Percentiles rank a stretch among this genome's conserved stretches.
Evolutionary conservation across 1,140 invertebrate genomes (phyloP).

Genomic region (Riptortus pedestris): DNA sequence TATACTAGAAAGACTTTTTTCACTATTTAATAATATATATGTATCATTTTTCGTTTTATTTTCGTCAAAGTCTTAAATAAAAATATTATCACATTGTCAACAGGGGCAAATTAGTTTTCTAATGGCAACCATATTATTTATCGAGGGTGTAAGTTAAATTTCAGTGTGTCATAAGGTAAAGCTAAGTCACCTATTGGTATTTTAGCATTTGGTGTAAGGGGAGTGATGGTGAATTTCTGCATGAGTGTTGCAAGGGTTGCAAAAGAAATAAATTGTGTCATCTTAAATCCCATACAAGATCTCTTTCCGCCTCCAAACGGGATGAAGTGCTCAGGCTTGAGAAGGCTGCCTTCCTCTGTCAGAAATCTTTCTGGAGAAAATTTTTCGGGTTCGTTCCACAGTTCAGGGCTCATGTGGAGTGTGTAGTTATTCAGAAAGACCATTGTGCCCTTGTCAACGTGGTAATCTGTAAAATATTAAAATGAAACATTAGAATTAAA

Average conservation of each 20-base stretch:
- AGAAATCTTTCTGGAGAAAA: constrained; percentile 67
- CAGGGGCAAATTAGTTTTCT: background rate
- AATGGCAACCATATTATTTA: background rate
- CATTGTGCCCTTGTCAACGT: constrained; percentile 65
- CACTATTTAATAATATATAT: background rate
- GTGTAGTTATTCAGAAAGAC: constrained; percentile 83
- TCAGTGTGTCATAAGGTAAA: constrained; percentile 32
- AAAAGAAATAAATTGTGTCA: constrained; percentile 66
- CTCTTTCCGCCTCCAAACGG: constrained; percentile 79
- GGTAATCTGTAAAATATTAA: constrained; percentile 41
- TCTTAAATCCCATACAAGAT: constrained; percentile 77
- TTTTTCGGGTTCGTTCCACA: constrained; percentile 60
- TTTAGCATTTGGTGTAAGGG: constrained; percentile 26
- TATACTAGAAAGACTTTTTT: background rate
- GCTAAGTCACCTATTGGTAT: constrained; percentile 34
- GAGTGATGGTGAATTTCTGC: constrained; percentile 30
- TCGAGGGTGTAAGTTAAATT: constrained; percentile 30
- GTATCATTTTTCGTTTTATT: background rate
- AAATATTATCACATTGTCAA: background rate
- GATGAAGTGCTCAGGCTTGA: constrained; percentile 57
- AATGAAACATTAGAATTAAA: too few species aligned
- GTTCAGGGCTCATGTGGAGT: constrained; percentile 59
- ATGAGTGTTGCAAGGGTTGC: constrained; percentile 59
- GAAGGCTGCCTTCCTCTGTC: constrained; percentile 37
- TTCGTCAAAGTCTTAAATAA: background rate